phyloP scores from a whole-genome alignment of 2,797 vertebrate genomes.

The Falco biarmicus region DNA sequence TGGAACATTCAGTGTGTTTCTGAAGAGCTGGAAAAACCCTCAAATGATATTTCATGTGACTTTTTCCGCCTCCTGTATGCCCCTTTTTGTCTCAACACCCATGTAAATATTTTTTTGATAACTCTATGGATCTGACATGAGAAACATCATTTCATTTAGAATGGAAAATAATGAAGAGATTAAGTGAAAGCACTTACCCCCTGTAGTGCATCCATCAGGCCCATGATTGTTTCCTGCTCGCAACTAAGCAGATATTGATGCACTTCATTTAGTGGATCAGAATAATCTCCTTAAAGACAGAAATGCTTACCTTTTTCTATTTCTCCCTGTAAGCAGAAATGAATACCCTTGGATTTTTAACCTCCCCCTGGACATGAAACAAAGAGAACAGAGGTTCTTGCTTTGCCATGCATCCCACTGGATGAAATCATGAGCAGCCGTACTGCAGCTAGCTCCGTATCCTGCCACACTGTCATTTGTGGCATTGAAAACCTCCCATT shows the following conservation, averaged over 20 bases:
- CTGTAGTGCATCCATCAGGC: background rate
- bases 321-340: background rate
- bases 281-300: background rate
- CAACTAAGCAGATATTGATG: background rate
- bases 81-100: background rate
- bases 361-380: background rate
- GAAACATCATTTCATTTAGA: background rate
- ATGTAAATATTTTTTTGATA: background rate
- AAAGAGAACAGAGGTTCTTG: background rate
- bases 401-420: background rate
- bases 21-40: background rate
- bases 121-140: background rate
- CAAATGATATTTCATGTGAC: background rate
- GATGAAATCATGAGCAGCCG: background rate
- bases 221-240: background rate
- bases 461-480: fast-evolving
- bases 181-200: background rate
- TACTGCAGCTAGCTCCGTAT: background rate
- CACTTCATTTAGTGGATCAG: background rate
- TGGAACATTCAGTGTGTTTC: background rate
- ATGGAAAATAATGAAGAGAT: background rate
- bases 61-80: background rate
- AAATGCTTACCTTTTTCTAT: background rate
- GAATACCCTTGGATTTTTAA: background rate
- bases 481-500: background rate